Evolutionary conservation across 2,797 vertebrate species (phyloP), one percentile per base, ranked within the genome.

Genomic region (Molossus alvarezi): DNA sequence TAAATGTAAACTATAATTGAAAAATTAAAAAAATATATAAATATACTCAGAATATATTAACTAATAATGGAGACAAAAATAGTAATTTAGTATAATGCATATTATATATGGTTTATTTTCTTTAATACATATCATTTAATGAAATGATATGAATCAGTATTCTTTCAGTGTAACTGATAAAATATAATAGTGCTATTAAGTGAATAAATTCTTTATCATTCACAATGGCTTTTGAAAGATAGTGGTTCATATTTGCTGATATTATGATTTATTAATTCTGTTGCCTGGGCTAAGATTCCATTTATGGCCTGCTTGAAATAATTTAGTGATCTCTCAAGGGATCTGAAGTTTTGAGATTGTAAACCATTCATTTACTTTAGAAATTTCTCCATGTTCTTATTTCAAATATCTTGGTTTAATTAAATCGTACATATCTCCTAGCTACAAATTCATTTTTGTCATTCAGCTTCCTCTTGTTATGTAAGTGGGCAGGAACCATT

Each of bases 221-320:
- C 48, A 41, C 20, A 81, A 71, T 29, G 55, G 21, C 27, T 81
- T 95, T 93, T 65, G 62, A 90, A 93, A 95, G 45, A 79, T 6
- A 73, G 37, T 81, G 41, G 33, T 85, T 83, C 21, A 11, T 91
- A 90, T 82, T 93, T 96, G 25, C 33, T 41, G 7, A 17, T 82
- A 21, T 84, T 69, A 60, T 15, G 48, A 72, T 92, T 95, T 95
- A 87, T 94, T 96, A 96, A 93, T 87, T 73, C 48, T 91, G 6
- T 94, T 33, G 29, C 29, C 48, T 29, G 58, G 29, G 10, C 29
- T 79, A 20, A 69, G 41, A 41, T 90, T 86, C 45, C 65, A 81
- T 84, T 95, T 25, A 53, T 10, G 37, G 76, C 2, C 55, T 95
- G 29, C 84, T 90, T 92, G 7, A 21, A 90, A 80, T 90, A 71